These are phyloP conservation scores for Zoroaster sp. DNA, from an alignment of 53 echinoderm and acorn worm species.

Conservation along the genomic window DNA sequence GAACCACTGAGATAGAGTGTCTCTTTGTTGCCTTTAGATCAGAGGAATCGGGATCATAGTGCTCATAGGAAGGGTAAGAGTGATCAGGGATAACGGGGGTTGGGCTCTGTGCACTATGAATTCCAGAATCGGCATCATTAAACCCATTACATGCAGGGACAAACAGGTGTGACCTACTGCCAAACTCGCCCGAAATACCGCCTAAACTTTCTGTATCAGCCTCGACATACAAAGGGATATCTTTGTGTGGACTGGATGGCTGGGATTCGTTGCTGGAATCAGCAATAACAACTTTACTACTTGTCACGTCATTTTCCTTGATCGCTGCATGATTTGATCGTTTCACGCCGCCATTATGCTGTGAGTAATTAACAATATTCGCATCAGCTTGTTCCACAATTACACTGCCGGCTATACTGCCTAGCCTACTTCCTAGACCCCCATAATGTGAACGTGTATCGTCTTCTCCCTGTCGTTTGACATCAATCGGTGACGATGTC, in stretches of 20 bases:
- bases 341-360: not conserved
- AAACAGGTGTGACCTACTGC: slow-evolving; percentile 74
- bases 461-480: slow-evolving; percentile 52
- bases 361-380: not conserved
- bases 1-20: not conserved
- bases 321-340: not conserved
- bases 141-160: slow-evolving; percentile 52
- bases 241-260: not conserved
- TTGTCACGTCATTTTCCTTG: not conserved
- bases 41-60: slow-evolving; percentile 54
- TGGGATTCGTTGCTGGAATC: not conserved
- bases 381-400: slow-evolving; percentile 10
- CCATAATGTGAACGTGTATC: slow-evolving; percentile 7
- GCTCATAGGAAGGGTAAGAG: slow-evolving; percentile 61
- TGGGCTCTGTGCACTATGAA: slow-evolving; percentile 93
- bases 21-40: slow-evolving; percentile 68
- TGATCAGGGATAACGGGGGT: slow-evolving; percentile 54
- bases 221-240: not conserved
- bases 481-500: slow-evolving; percentile 80
- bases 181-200: slow-evolving; percentile 73
- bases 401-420: slow-evolving; percentile 37
- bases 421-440: slow-evolving; percentile 10
- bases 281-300: not conserved
- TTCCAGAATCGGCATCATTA: slow-evolving; percentile 88
- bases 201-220: slow-evolving; percentile 79